Evolutionary conservation across 2,888 invertebrate species (phyloP).

Genomic region (Heliconius sara): DNA sequence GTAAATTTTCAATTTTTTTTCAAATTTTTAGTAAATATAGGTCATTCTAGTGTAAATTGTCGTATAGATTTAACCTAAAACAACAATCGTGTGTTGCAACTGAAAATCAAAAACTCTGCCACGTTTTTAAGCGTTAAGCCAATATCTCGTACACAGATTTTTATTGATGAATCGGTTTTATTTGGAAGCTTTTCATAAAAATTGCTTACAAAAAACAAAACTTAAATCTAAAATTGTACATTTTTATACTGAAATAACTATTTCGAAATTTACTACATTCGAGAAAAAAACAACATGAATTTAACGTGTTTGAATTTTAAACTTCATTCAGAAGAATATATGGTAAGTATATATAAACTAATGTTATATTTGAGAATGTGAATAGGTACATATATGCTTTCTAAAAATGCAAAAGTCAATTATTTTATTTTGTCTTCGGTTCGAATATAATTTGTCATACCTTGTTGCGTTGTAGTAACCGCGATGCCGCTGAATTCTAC

Average conservation of each 20-base stretch:
- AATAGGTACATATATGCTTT: neutral
- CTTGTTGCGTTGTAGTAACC: too few relatives aligned
- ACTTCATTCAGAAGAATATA: neutral
- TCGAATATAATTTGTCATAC: neutral
- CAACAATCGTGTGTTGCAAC: neutral
- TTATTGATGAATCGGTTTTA: constrained; percentile 23
- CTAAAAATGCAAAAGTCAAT: too few relatives aligned
- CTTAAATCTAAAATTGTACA: neutral
- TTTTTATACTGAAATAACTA: neutral
- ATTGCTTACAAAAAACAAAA: neutral
- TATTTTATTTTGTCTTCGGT: too few relatives aligned
- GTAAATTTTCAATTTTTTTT: neutral
- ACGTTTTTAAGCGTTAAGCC: constrained; percentile 14
- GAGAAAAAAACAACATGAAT: neutral
- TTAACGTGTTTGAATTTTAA: neutral
- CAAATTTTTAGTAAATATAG: neutral
- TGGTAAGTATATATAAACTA: too few relatives aligned
- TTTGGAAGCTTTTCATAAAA: constrained; percentile 5
- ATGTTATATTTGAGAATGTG: too few relatives aligned
- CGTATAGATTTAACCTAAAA: neutral
- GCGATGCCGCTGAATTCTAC: neutral
- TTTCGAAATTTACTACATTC: neutral
- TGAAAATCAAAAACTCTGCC: constrained; percentile 17
- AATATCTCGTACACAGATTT: constrained; percentile 19
- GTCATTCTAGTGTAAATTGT: neutral